These are phyloP conservation scores for Apolygus lucorum DNA, from an alignment of 1,140 invertebrate genomes.

Conservation along the genomic window DNA sequence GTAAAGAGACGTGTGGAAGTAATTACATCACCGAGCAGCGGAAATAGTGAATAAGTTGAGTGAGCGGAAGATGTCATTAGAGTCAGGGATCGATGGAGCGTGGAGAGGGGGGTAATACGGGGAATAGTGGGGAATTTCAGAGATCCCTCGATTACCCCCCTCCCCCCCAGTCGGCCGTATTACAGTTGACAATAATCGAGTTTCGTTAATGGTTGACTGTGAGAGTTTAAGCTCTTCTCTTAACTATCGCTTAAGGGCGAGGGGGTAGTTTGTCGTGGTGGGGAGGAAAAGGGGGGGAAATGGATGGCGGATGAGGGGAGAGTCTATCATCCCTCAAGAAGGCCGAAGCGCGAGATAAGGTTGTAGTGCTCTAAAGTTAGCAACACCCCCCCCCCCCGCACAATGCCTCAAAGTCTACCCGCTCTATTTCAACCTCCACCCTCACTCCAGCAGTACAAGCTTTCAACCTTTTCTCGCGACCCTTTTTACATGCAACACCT, in stretches of 20 bases:
- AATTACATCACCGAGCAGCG: background rate
- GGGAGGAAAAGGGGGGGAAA: background rate
- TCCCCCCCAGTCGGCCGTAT: background rate
- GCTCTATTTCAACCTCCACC: no score
- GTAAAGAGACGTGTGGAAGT: background rate
- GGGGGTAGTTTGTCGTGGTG: no score
- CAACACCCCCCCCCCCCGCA: background rate
- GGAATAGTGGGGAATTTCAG: background rate
- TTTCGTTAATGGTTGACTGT: background rate
- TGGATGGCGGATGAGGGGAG: background rate
- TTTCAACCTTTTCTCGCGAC: no score
- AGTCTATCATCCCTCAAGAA: background rate
- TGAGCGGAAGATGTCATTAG: background rate
- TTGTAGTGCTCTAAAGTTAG: background rate
- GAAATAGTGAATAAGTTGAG: background rate
- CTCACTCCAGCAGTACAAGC: no score
- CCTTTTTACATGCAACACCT: no score
- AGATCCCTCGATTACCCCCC: background rate
- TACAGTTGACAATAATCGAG: background rate
- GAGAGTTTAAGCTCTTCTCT: background rate
- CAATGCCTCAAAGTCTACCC: no score
- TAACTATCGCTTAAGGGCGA: background rate
- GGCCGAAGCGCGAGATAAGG: background rate
- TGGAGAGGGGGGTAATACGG: background rate
- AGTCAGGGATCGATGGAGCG: background rate